Conservation (phyloP, 2,888 invertebrate genomes). For the Acrobasis repandana region DNA sequence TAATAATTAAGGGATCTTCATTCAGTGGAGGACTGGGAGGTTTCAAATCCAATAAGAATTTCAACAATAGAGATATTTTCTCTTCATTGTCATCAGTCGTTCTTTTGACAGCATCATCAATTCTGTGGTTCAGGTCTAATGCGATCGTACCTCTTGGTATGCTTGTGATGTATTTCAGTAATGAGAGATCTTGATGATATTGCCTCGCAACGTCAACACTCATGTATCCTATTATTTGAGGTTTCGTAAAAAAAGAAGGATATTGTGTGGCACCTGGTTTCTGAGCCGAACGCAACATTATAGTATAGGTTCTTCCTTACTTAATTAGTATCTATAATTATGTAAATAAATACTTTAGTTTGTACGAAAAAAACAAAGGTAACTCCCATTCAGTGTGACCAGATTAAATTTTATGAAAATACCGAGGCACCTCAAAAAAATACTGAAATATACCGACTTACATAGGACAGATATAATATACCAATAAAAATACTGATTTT, state of each 20-base stretch:
- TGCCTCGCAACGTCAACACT: constrained; percentile 44
- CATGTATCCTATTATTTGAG: constrained; percentile 43
- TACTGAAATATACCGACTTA: too few species aligned
- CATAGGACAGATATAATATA: too few species aligned
- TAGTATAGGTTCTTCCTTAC: too few species aligned
- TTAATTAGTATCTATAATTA: too few species aligned
- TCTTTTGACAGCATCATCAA: constrained; percentile 42
- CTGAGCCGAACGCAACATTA: too few species aligned
- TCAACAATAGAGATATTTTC: constrained; percentile 43
- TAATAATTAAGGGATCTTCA: constrained; percentile 35
- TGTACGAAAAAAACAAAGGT: too few species aligned
- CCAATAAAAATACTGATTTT: too few species aligned
- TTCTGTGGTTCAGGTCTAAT: constrained; percentile 44
- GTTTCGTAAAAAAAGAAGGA: constrained; percentile 32
- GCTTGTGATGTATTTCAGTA: constrained; percentile 42
- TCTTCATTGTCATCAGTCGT: constrained; percentile 45
- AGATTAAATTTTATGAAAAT: too few species aligned
- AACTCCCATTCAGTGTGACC: too few species aligned
- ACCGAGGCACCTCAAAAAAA: too few species aligned
- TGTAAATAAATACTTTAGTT: too few species aligned
- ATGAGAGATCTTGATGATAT: constrained; percentile 42
- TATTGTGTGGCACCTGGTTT: neutral
- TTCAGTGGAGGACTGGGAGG: constrained; percentile 27
- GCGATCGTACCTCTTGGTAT: constrained; percentile 33
- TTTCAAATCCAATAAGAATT: constrained; percentile 39